Base-by-base conservation (phyloP, 2,888 invertebrate genomes). In the Tipula lateralis region DNA sequence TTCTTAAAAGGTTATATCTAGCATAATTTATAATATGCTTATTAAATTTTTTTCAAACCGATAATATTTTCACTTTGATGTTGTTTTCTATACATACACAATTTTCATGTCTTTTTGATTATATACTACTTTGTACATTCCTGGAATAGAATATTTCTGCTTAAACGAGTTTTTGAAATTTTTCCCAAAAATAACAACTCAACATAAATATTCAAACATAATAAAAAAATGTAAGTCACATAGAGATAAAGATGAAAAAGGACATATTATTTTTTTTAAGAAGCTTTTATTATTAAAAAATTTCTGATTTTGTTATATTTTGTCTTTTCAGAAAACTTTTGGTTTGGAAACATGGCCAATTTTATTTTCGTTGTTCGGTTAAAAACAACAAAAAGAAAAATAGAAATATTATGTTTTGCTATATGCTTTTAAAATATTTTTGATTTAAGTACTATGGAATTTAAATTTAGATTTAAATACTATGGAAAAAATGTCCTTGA, bases 41-140 rank as follows among this genome's bases (percentile, higher is more conserved):
- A 24, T 66, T 24, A 66, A 7, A 12, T 39, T 12, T 39, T 6
- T 24, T 66, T 66, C 66, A 3, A 66, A 66, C 66, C 12, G 7
- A 66, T 2, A 66, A 66, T 66, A 66, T 66, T 66, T 66, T 24
- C 66, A 66, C 66, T 66, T 66, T 66, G 66, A 66, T 66, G 66
- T 66, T 66, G 9, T 24, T 66, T 66, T 66, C 24, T 66, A 24
- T 66, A 9, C 9, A 66, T 9, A 9, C 24, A 66, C 9, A 66
- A 66, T 66, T 66, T 66, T 9, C 24, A 19, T 66, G 66, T 66
- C 66, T 24, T 66, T 66, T 4, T 24, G 6, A 24, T 9, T 66
- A 39, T 13, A 13, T 66, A 66, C 66, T 66, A 24, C 66, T 50
- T 7, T 50, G 12, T 12, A 50, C 44, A 24, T 66, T 66, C 66